Conservation (phyloP, 2,888 invertebrate species). For the Cyclophora punctaria region DNA sequence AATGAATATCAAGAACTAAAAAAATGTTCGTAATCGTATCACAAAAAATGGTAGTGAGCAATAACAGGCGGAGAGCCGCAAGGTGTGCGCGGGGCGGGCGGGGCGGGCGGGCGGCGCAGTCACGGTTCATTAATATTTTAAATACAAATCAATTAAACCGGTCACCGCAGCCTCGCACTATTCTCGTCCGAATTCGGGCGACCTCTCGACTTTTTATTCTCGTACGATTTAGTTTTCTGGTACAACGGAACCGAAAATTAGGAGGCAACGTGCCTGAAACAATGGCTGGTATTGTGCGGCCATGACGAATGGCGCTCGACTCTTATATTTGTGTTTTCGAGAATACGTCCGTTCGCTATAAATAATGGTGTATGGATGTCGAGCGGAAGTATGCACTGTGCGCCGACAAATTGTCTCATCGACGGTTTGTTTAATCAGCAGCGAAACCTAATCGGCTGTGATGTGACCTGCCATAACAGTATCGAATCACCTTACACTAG, state of each 20-base stretch:
- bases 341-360: slow-evolving; percentile 57
- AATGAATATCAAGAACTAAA: slow-evolving; percentile 49
- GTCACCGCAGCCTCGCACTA: slow-evolving; percentile 36
- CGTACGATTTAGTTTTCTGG: slow-evolving; percentile 46
- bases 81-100: no score
- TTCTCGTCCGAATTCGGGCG: slow-evolving; percentile 27
- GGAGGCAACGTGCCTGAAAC: slow-evolving; percentile 54
- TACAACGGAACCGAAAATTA: slow-evolving; percentile 46
- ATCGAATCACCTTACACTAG: no score
- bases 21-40: slow-evolving; percentile 43
- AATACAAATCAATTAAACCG: slow-evolving; percentile 62
- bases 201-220: slow-evolving; percentile 39
- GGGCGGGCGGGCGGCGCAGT: slow-evolving; percentile 27
- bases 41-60: slow-evolving; percentile 49
- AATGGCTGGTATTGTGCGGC: slow-evolving; percentile 55
- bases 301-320: slow-evolving; percentile 59
- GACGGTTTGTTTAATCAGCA: slow-evolving; percentile 47
- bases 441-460: slow-evolving; percentile 41
- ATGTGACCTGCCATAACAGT: no score
- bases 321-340: slow-evolving; percentile 67
- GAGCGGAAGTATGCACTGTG: slow-evolving; percentile 59
- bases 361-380: slow-evolving; percentile 64
- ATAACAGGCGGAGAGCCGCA: slow-evolving; percentile 33
- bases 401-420: slow-evolving; percentile 52
- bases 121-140: slow-evolving; percentile 64